Evolutionary conservation across 1,140 invertebrate species (phyloP).

Genomic region (Cataglyphis hispanica): DNA sequence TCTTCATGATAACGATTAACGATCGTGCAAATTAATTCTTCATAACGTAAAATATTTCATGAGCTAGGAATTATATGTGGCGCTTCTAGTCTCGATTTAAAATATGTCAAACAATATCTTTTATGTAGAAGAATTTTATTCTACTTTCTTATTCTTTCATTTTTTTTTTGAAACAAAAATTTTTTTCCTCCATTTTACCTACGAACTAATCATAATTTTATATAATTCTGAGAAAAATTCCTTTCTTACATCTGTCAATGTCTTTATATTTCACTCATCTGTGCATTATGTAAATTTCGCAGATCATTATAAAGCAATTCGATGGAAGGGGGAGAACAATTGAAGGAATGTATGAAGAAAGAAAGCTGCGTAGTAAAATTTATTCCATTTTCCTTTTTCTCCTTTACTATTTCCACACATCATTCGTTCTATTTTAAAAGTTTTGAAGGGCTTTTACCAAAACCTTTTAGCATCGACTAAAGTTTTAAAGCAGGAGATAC

Average conservation of each 20-base stretch:
- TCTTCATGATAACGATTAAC: conserved; percentile 9
- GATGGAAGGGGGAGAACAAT: conserved; percentile 24
- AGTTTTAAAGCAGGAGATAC: conserved; percentile 27
- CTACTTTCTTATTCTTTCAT: neutral
- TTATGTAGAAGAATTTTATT: neutral
- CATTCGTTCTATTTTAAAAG: conserved; percentile 3
- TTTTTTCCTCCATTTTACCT: neutral
- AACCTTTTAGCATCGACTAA: conserved; percentile 31
- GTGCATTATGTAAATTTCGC: neutral
- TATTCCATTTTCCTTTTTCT: conserved; percentile 17
- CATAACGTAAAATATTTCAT: conserved; percentile 32
- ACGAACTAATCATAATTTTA: neutral
- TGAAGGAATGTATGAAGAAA: conserved; percentile 10
- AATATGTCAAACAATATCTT: neutral
- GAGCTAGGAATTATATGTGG: conserved; percentile 28
- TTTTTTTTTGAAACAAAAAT: neutral
- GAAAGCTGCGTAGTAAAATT: conserved; percentile 10
- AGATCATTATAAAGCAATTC: conserved; percentile 27
- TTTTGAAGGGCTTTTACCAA: conserved; percentile 40
- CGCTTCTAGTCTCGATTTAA: neutral
- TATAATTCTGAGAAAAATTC: neutral
- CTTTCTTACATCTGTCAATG: neutral
- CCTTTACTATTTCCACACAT: neutral
- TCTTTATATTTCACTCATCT: neutral
- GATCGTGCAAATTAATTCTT: conserved; percentile 49